Evolutionary conservation across 2,888 invertebrate species (phyloP).

Genomic region (Drosophila neonasuta): DNA sequence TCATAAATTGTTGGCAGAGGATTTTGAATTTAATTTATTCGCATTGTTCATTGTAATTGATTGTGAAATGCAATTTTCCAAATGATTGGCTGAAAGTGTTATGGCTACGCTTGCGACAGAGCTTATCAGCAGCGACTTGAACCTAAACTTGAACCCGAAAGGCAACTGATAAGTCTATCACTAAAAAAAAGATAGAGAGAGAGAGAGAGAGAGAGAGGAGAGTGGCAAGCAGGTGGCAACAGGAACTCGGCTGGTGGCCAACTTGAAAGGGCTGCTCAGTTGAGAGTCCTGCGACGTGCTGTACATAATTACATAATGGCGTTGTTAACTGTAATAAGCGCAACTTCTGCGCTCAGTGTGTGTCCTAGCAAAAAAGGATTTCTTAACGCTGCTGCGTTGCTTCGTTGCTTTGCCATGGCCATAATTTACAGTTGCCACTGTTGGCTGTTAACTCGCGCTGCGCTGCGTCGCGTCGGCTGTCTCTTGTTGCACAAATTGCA

Average conservation of each 20-base stretch:
- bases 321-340: constrained; percentile 78
- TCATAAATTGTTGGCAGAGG: constrained; percentile 43
- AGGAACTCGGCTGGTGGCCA: constrained; percentile 40
- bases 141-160: constrained; percentile 6
- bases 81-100: constrained; percentile 19
- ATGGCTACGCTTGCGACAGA: neutral
- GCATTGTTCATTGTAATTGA: constrained; percentile 20
- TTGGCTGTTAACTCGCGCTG: constrained; percentile 31
- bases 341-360: constrained; percentile 69
- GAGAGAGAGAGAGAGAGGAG: neutral
- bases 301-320: constrained; percentile 76
- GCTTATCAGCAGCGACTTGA: constrained; percentile 36
- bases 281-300: constrained; percentile 37
- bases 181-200: neutral
- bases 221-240: constrained; percentile 16
- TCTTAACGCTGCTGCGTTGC: constrained; percentile 33
- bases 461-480: constrained; percentile 17
- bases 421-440: constrained; percentile 53
- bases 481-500: constrained; percentile 75
- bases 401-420: constrained; percentile 55
- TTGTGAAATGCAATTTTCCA: constrained; percentile 32
- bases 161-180: constrained; percentile 28
- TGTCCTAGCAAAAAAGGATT: constrained; percentile 76
- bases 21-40: constrained; percentile 16
- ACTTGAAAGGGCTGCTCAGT: constrained; percentile 34